A percentile compares a stretch with the other conserved stretches of the same genome.
Conservation (phyloP, 2,888 invertebrate genomes). For the Brenthis hecate region DNA sequence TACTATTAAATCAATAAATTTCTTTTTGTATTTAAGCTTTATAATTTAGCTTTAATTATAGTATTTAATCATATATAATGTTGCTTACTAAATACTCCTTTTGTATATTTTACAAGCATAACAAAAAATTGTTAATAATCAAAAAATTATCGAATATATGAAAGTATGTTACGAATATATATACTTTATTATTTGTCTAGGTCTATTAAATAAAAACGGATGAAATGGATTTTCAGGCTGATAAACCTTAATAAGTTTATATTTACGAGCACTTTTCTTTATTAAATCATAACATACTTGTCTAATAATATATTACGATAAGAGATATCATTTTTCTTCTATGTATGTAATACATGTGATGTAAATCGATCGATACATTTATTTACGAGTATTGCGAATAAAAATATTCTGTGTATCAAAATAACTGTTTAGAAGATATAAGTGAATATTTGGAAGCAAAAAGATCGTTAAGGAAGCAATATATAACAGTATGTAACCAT, state of each 20-base stretch:
- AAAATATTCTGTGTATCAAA: constrained; percentile 9
- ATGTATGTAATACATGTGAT: constrained; percentile 3
- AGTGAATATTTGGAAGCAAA: background rate
- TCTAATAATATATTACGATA: constrained; percentile 9
- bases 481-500: constrained; percentile 3
- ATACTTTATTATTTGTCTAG: background rate
- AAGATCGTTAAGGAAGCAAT: constrained; percentile 3
- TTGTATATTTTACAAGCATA: too few species aligned
- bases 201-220: constrained; percentile 1
- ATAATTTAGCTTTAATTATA: too few species aligned
- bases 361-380: constrained; percentile 7
- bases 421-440: constrained; percentile 15
- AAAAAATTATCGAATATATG: too few species aligned
- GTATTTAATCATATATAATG: too few species aligned
- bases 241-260: background rate
- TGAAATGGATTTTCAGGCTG: background rate
- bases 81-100: too few species aligned
- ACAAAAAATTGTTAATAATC: too few species aligned
- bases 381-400: constrained; percentile 13
- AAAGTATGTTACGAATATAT: background rate
- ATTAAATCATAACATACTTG: background rate
- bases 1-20: too few species aligned
- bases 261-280: background rate
- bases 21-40: too few species aligned
- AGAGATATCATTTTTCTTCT: constrained; percentile 1